phyloP scores from a whole-genome alignment of 2,888 invertebrate species.

The Heliconius charithonia region DNA sequence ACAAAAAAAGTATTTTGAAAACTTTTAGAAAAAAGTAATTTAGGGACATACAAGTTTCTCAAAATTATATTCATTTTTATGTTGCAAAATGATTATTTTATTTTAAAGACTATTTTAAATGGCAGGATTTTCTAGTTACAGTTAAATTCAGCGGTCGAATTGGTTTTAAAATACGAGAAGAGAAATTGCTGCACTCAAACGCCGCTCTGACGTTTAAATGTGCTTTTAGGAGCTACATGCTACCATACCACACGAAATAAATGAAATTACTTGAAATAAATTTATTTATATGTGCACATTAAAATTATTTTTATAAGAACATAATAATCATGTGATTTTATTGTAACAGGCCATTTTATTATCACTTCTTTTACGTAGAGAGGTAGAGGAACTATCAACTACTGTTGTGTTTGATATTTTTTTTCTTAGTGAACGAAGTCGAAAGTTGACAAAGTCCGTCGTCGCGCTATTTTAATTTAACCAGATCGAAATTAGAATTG shows the following conservation, averaged over 20 bases:
- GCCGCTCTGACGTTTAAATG: conserved; percentile 38
- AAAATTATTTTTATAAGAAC: no score
- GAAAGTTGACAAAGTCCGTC: no score
- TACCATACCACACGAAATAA: conserved; percentile 28
- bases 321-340: background rate
- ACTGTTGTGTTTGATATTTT: no score
- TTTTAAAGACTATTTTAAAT: background rate
- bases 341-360: background rate
- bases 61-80: no score
- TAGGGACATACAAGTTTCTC: no score
- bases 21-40: no score
- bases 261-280: conserved; percentile 26
- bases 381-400: no score
- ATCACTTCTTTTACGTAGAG: no score
- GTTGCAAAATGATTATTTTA: background rate
- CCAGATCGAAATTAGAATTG: no score
- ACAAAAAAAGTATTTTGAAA: no score
- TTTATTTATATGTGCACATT: background rate
- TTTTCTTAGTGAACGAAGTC: no score
- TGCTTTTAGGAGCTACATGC: conserved; percentile 34
- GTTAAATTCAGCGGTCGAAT: conserved; percentile 37
- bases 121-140: conserved; percentile 33
- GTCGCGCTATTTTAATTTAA: no score
- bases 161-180: conserved; percentile 41
- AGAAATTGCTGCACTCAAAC: conserved; percentile 37